Evolutionary conservation across 2,797 vertebrate genomes (phyloP).

Genomic region (Sebastes diaconus): DNA sequence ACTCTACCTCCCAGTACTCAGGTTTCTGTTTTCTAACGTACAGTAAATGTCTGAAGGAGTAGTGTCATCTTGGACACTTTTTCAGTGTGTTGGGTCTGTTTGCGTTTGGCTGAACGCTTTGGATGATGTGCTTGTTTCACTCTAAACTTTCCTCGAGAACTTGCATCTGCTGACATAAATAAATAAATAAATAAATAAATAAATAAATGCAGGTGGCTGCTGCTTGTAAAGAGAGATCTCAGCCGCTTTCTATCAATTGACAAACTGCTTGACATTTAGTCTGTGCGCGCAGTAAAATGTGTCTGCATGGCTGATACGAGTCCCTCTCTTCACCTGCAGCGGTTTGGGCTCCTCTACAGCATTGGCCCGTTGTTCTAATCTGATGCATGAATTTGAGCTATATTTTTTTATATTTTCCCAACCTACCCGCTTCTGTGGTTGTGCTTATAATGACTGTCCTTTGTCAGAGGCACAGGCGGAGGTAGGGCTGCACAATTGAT

Average conservation of each 20-base stretch:
- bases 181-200: background rate
- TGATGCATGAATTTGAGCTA: background rate
- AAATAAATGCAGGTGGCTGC: slow-evolving; percentile 2
- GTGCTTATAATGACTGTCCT: no score
- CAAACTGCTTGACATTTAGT: slow-evolving; percentile 19
- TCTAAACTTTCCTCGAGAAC: background rate
- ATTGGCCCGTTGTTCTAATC: background rate
- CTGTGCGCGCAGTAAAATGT: slow-evolving; percentile 4
- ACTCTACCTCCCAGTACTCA: no score
- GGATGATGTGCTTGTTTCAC: background rate
- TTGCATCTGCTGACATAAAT: background rate
- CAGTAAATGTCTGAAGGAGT: no score
- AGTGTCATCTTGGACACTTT: no score
- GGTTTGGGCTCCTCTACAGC: background rate
- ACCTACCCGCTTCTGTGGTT: no score
- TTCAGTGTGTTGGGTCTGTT: background rate
- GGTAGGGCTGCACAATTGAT: no score
- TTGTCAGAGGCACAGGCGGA: no score
- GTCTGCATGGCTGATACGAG: slow-evolving; percentile 5
- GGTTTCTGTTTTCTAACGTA: no score
- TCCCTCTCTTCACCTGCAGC: background rate
- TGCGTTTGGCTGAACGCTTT: background rate
- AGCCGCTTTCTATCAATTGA: slow-evolving; percentile 9
- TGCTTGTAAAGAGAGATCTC: slow-evolving; percentile 3
- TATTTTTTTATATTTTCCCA: no score